A percentile compares a stretch with the other conserved stretches of the same genome.
Evolutionary conservation across 2,888 invertebrate species (phyloP).

Genomic region (Abrostola tripartita): DNA sequence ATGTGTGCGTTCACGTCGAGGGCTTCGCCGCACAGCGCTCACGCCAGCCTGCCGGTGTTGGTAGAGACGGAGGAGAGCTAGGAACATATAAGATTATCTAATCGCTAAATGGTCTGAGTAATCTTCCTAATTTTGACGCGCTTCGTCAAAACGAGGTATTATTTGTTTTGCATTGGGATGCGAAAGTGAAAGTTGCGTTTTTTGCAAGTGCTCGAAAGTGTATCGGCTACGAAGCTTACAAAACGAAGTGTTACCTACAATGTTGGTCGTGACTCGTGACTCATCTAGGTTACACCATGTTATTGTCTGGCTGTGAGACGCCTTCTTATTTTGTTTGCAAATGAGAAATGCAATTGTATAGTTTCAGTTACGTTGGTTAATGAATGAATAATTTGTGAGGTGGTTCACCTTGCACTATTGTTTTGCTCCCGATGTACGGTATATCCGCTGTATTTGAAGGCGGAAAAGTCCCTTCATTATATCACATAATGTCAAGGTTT

Average conservation of each 20-base stretch:
- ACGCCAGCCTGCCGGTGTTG: slow-evolving; percentile 88
- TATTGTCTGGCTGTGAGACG: slow-evolving; percentile 49
- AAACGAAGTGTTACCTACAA: slow-evolving; percentile 54
- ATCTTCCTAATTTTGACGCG: slow-evolving; percentile 64
- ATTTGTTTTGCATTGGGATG: slow-evolving; percentile 81
- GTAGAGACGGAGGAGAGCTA: slow-evolving; percentile 89
- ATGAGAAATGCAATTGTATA: slow-evolving; percentile 47
- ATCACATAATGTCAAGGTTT: not conserved
- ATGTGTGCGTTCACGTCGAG: slow-evolving; percentile 87
- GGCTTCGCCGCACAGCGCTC: slow-evolving; percentile 81
- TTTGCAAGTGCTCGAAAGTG: slow-evolving; percentile 79
- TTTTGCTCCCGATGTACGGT: slow-evolving; percentile 27
- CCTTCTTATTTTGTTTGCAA: slow-evolving; percentile 43
- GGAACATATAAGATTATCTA: slow-evolving; percentile 45
- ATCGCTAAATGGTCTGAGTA: slow-evolving; percentile 64
- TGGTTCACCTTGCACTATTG: slow-evolving; percentile 44
- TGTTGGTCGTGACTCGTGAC: slow-evolving; percentile 55
- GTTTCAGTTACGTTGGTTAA: slow-evolving; percentile 38
- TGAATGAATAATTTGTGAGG: slow-evolving; percentile 45
- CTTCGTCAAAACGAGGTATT: slow-evolving; percentile 71
- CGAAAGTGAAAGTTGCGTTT: slow-evolving; percentile 81
- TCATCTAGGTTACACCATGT: slow-evolving; percentile 59
- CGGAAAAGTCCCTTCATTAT: not conserved
- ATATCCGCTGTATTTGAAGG: not conserved
- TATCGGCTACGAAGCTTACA: slow-evolving; percentile 55